Base-by-base conservation (phyloP, 2,888 invertebrate species). In the Yponomeuta cagnagella region DNA sequence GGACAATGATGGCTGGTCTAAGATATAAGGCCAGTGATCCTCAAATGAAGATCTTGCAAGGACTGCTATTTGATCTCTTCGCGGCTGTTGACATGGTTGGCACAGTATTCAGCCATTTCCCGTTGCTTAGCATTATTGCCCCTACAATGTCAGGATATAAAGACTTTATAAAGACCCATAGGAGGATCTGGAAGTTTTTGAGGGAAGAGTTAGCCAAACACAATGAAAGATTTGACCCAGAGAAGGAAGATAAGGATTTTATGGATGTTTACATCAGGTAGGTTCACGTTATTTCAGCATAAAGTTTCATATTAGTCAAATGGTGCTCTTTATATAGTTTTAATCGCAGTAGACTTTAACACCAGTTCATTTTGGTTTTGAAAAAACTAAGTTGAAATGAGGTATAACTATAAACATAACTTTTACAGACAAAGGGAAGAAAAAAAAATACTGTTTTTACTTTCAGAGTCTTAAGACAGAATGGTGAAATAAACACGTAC, bases 1-100 rank as follows among this genome's bases (percentile, higher is more conserved):
- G 97, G 97, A 94, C 94, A 69, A 96, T 97, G 96, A 93, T 97
- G 93, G 96, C 97, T 6, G 96, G 96, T 2, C 94, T 93, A 65
- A 92, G 96, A 70, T 96, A 96, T 78, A 93, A 94, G 70, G 93
- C 94, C 0, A 95, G 94, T 52, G 96, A 97, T 75, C 89, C 94
- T 48, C 94, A 96, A 77, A 92, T 97, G 82, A 93, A 93, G 73
- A 87, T 94, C 30, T 87, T 97, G 0, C 95, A 96, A 83, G 89
- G 86, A 43, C 93, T 96, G 73, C 88, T 97, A 67, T 94, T 94
- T 37, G 95, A 95, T 74, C 87, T 97, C 10, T 94, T 97, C 74
- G 93, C 94, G 64, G 94, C 95, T 33, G 93, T 97, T 4, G 96
- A 97, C 75, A 97, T 97, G 96, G 95, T 96, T 2, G 97, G 97